These are phyloP conservation scores for Rhinolophus sinicus DNA, from an alignment of 2,113 vertebrate species.

Conservation along the genomic window DNA sequence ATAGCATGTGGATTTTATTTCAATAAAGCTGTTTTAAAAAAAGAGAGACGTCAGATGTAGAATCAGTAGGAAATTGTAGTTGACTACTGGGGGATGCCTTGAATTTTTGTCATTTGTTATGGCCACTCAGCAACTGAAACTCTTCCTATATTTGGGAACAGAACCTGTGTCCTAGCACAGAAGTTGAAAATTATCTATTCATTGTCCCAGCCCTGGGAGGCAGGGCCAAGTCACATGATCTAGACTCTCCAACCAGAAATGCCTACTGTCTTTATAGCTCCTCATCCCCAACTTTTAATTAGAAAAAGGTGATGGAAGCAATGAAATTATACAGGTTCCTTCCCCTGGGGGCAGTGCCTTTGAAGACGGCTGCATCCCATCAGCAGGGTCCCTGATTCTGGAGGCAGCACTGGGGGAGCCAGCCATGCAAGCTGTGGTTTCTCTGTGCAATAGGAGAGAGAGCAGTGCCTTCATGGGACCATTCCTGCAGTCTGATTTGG, in stretches of 20 bases:
- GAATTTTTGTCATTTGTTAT: neutral
- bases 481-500: neutral
- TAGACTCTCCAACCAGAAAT: neutral
- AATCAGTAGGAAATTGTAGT: neutral
- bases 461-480: neutral
- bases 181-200: neutral
- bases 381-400: neutral
- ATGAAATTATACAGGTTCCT: neutral
- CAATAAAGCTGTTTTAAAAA: neutral
- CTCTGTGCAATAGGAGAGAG: neutral
- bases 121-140: neutral
- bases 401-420: neutral
- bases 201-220: neutral
- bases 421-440: neutral
- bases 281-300: too few relatives aligned
- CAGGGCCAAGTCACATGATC: neutral
- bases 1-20: neutral
- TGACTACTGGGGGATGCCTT: neutral
- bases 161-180: neutral
- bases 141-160: neutral
- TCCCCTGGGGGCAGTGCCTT: neutral
- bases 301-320: neutral
- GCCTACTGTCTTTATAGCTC: too few relatives aligned
- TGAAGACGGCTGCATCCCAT: neutral
- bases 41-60: neutral